phyloP scores from a whole-genome alignment of 1,140 invertebrate species.

The Drosophila triauraria region DNA sequence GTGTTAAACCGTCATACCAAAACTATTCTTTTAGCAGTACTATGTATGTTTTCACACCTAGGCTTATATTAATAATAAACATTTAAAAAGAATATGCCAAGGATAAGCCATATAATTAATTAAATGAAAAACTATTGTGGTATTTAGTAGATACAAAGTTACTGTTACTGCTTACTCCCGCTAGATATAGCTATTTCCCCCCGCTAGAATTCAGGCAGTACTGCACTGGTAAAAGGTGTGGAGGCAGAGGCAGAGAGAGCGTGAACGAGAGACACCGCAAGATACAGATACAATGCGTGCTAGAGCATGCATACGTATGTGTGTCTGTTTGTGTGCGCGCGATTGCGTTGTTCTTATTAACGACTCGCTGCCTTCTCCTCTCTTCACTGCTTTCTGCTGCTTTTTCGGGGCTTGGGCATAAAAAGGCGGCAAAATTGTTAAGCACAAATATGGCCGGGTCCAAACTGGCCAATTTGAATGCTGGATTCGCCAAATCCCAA shows the following conservation, averaged over 20 bases:
- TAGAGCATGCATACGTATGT: slow-evolving; percentile 16
- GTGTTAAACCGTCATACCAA: background rate
- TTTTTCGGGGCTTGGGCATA: slow-evolving; percentile 62
- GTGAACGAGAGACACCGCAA: slow-evolving; percentile 34
- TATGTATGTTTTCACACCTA: no score
- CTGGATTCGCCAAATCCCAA: slow-evolving; percentile 3
- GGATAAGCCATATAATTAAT: no score
- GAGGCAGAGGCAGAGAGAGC: slow-evolving; percentile 31
- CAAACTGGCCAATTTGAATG: slow-evolving; percentile 24
- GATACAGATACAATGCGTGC: slow-evolving; percentile 57
- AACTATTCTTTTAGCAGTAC: no score
- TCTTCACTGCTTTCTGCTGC: slow-evolving; percentile 18
- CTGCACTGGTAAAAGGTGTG: slow-evolving; percentile 32
- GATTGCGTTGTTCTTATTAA: slow-evolving; percentile 76
- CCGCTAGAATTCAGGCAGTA: background rate
- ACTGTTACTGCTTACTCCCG: background rate
- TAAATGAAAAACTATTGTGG: background rate
- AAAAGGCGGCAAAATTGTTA: slow-evolving; percentile 75
- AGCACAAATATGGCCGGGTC: slow-evolving; percentile 47
- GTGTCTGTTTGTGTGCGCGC: slow-evolving; percentile 36
- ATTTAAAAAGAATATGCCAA: no score
- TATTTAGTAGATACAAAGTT: background rate
- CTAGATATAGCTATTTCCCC: background rate
- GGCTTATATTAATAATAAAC: background rate
- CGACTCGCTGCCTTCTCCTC: slow-evolving; percentile 53